Evolutionary conservation across 92 coral and sea anemone species (phyloP), one percentile per base, ranked within the genome.

Genomic region (Epizoanthus fatuus): DNA sequence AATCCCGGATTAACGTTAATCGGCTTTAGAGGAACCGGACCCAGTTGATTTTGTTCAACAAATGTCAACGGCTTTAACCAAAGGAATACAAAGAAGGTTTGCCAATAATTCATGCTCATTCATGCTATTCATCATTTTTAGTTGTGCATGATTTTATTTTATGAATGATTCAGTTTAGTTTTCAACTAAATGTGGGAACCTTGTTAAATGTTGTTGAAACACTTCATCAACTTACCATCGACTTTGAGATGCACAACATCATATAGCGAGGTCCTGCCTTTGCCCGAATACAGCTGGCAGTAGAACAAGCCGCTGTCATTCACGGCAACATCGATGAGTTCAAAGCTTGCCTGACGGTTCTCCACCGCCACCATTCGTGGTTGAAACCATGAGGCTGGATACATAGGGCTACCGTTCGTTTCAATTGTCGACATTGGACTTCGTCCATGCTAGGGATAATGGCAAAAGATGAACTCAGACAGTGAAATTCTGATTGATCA

Each of bases 311-410:
- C 82, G 4, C 69, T 77, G 39, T 77, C 82, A 42, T 77, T 77
- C 47, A 77, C 82, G 3, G 69, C 54, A 4, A 62, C 69, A 7
- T 60, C 35, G 10, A 60, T 19, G 39, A 77, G 39, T 13, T 20
- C 57, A 60, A 77, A 77, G 70, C 82, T 77, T 11, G 82, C 82
- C 6, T 42, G 69, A 19, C 82, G 58, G 49, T 77, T 60, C 3
- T 17, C 17, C 10, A 77, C 69, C 4, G 82, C 56, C 20, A 42
- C 11, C 69, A 77, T 42, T 20, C 82, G 56, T 20, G 82, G 68
- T 16, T 77, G 57, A 58, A 77, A 77, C 82, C 82, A 77, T 12
- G 82, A 77, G 1, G 54, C 64, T 2, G 82, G 82, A 25, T 59
- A 77, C 13, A 20, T 10, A 1, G 70, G 82, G 20, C 63, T 60